phyloP scores from a whole-genome alignment of 2,797 vertebrate genomes.

The Phaenicophaeus curvirostris region DNA sequence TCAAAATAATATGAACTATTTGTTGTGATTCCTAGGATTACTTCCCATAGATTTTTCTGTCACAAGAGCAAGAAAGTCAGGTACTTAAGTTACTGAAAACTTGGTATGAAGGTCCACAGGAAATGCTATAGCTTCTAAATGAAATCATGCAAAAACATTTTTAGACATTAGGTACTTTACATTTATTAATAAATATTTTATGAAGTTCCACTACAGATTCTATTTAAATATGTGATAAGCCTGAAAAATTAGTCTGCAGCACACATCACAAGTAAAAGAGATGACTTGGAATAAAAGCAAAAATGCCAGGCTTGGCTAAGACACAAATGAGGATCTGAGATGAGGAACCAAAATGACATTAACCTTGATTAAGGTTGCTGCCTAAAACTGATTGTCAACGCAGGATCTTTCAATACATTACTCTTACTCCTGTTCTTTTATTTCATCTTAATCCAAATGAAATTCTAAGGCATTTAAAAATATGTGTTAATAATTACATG shows the following conservation, averaged over 20 bases:
- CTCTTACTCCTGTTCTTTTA: constrained; percentile 34
- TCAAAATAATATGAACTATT: not conserved
- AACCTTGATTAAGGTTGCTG: constrained; percentile 64
- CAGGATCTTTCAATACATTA: not conserved
- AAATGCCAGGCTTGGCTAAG: constrained; percentile 26
- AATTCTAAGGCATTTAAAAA: constrained; percentile 50
- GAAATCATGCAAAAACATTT: constrained; percentile 44
- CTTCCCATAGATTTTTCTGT: not conserved
- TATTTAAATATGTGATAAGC: constrained; percentile 65
- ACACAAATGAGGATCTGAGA: constrained; percentile 15
- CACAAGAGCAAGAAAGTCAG: not conserved
- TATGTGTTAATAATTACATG: not conserved
- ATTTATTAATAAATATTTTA: constrained; percentile 73
- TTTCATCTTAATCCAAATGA: constrained; percentile 53
- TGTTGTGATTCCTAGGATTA: constrained; percentile 40
- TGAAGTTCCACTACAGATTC: constrained; percentile 34
- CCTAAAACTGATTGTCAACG: constrained; percentile 27
- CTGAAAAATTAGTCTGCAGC: constrained; percentile 58
- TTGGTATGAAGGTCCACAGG: not conserved
- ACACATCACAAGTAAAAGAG: not conserved
- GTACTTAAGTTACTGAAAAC: not conserved
- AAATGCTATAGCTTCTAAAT: constrained; percentile 13
- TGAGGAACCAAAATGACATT: constrained; percentile 36
- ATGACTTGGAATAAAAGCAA: not conserved
- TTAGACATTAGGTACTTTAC: constrained; percentile 42